Evolutionary conservation across 2,888 invertebrate genomes (phyloP).

Genomic region (Leptopilina syphax): DNA sequence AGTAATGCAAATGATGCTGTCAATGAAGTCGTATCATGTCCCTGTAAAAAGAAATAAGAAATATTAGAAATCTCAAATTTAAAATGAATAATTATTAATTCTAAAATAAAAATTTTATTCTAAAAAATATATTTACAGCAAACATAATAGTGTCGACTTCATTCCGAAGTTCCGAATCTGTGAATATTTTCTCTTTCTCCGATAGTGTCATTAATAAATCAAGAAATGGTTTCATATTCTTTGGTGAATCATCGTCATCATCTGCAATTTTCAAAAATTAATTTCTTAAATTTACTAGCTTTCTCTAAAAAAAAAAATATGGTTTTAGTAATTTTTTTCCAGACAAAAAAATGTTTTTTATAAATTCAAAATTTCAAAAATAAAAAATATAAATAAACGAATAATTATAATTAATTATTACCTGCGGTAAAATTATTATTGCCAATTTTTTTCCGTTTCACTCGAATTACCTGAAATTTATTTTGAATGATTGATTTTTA

Average conservation of each 20-base stretch:
- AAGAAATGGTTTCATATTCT: background rate
- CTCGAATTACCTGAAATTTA: background rate
- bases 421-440: background rate
- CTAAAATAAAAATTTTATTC: background rate
- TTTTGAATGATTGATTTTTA: background rate
- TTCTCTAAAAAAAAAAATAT: too few species aligned
- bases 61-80: too few species aligned
- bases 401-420: too few species aligned
- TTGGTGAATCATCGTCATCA: too few species aligned
- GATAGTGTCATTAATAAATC: slow-evolving; percentile 11
- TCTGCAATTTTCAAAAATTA: background rate
- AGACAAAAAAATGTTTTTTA: too few species aligned
- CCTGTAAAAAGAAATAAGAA: background rate
- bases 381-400: too few species aligned
- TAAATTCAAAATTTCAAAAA: too few species aligned
- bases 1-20: slow-evolving; percentile 50
- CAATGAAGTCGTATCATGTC: slow-evolving; percentile 51
- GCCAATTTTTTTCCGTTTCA: background rate
- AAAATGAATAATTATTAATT: too few species aligned
- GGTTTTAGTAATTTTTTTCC: too few species aligned
- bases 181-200: background rate
- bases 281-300: too few species aligned
- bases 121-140: background rate
- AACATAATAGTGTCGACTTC: slow-evolving; percentile 6
- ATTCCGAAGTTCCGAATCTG: slow-evolving; percentile 49